These are phyloP conservation scores for Hemibagrus guttatus DNA, from an alignment of 2,797 vertebrate genomes.

Conservation along the genomic window DNA sequence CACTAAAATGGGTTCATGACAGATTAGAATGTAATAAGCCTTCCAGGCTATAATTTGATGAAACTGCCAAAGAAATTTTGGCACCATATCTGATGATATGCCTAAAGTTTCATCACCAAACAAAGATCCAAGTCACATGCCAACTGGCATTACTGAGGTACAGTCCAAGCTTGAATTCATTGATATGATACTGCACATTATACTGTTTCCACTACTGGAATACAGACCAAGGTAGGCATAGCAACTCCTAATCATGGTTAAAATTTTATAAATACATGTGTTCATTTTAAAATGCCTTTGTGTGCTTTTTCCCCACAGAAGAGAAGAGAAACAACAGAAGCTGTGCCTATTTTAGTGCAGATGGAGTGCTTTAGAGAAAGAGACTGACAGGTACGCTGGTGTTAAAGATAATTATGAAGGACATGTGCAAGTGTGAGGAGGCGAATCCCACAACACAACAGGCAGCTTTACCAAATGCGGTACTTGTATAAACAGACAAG, in stretches of 20 bases:
- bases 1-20: not conserved
- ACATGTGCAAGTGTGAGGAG: slow-evolving; percentile 42
- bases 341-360: slow-evolving; percentile 23
- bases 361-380: slow-evolving; percentile 37
- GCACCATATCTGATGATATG: too few species aligned
- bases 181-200: too few species aligned
- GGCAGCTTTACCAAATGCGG: slow-evolving; percentile 12
- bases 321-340: slow-evolving; percentile 15
- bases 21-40: not conserved
- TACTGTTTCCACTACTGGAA: not conserved
- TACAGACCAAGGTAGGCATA: not conserved
- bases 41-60: not conserved
- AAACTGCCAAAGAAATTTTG: not conserved
- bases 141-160: not conserved
- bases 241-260: not conserved
- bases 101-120: not conserved
- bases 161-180: not conserved
- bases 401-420: slow-evolving; percentile 39
- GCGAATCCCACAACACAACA: slow-evolving; percentile 21
- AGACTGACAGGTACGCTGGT: slow-evolving; percentile 32
- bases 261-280: slow-evolving; percentile 4
- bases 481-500: slow-evolving; percentile 10
- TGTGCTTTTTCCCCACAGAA: not conserved
- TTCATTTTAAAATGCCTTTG: not conserved
- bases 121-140: not conserved